Evolutionary conservation across 64 coral and sea anemone genomes (phyloP), one percentile per base, ranked within the genome.

Genomic region (Montipora sp.): DNA sequence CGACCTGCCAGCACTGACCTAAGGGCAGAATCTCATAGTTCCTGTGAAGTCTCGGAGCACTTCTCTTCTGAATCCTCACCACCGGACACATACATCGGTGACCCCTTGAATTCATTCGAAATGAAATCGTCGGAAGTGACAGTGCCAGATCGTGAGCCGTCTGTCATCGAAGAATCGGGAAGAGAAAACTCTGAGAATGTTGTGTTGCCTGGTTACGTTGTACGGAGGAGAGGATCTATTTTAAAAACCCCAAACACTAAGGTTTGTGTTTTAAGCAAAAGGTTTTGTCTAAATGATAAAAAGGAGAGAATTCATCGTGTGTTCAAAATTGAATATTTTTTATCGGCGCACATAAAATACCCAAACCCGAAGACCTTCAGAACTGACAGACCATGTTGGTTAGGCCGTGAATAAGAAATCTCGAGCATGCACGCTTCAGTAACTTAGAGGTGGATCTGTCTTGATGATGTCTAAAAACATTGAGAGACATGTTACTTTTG

Each of bases 151-250:
- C 77, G 53, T 5, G 57, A 85, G 15, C 45, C 91, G 5, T 68
- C 53, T 79, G 82, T 79, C 0, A 77, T 87, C 19, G 23, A 71
- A 4, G 82, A 87, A 36, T 66, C 75, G 5, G 48, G 66, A 20
- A 2, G 59, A 2, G 59, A 45, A 13, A 22, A 19, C 59, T 36
- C 36, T 5, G 91, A 84, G 73, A 87, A 87, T 69, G 91, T 92
- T 24, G 63, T 92, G 21, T 21, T 92, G n/a, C 91, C 91, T 78
- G 82, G 91, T 67, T 81, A 92, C 43, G 55, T 79, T 19, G 20
- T 92, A 5, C 51, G 91, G 63, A 84, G 91, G 79, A 92, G 75
- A 50, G 84, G 91, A 18, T 92, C 91, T 1, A 83, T 83, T 83
- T 79, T 92, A 22, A 85, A 84, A 57, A 86, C 67, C 10, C 73